Evolutionary conservation across 2,113 vertebrate genomes (phyloP).

Genomic region (Antechinus stuartii): DNA sequence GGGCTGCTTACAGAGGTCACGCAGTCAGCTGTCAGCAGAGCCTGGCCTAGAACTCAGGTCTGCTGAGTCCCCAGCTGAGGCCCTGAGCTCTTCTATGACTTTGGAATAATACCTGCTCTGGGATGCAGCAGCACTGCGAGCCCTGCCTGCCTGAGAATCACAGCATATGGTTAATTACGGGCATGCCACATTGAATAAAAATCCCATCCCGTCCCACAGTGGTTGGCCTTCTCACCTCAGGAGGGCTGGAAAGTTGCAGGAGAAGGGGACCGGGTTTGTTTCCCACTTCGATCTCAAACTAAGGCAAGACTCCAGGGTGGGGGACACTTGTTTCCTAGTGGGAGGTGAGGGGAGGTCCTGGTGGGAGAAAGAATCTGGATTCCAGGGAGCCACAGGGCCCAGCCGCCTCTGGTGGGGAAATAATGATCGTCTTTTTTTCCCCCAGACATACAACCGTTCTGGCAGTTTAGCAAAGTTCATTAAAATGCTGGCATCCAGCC

Average conservation of each 20-base stretch:
- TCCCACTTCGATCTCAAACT: background rate
- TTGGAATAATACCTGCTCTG: background rate
- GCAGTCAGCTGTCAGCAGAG: background rate
- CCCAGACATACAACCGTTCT: background rate
- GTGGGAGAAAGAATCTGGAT: background rate
- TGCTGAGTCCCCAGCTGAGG: background rate
- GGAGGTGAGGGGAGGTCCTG: background rate
- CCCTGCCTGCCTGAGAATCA: background rate
- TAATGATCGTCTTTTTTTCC: background rate
- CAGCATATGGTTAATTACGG: conserved; percentile 13
- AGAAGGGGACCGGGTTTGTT: background rate
- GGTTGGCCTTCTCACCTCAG: background rate
- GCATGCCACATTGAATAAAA: conserved; percentile 26
- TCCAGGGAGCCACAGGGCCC: background rate
- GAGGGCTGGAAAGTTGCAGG: background rate
- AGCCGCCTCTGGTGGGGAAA: background rate
- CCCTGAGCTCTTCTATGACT: background rate
- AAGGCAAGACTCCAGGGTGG: background rate
- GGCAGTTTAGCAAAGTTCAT: conserved; percentile 18
- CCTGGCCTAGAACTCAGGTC: background rate
- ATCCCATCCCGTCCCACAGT: background rate
- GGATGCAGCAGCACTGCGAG: background rate
- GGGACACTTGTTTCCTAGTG: background rate
- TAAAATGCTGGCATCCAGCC: conserved; percentile 10
- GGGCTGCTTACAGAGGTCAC: background rate